Percentiles rank a stretch among this genome's conserved stretches.
phyloP scores from a whole-genome alignment of 2,797 vertebrate species.

The Morus bassanus region DNA sequence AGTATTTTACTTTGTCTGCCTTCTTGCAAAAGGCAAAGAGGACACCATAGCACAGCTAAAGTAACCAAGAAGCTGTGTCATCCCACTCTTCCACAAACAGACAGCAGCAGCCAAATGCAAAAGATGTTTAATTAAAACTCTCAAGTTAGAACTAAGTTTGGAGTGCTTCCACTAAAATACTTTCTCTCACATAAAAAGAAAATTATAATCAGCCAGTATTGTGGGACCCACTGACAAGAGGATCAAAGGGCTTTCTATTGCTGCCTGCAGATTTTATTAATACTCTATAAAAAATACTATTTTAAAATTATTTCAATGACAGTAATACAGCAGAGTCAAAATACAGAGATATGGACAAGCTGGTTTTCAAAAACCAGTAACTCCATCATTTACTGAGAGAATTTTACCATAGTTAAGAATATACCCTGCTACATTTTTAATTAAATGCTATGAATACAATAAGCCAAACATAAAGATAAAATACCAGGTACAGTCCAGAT shows the following conservation, averaged over 20 bases:
- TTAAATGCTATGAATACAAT: neutral
- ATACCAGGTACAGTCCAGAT: neutral
- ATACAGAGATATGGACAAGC: neutral
- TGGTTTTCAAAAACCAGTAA: neutral
- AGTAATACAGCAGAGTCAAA: neutral
- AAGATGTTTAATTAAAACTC: slow-evolving; percentile 27
- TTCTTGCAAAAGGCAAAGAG: neutral
- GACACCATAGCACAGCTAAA: neutral
- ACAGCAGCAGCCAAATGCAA: slow-evolving; percentile 3
- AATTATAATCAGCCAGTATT: slow-evolving; percentile 12
- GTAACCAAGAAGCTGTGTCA: neutral
- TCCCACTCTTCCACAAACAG: neutral
- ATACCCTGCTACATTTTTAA: neutral
- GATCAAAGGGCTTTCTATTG: neutral
- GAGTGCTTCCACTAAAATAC: slow-evolving; percentile 31
- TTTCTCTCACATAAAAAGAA: neutral
- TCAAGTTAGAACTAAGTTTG: slow-evolving; percentile 2
- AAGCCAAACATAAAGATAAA: neutral
- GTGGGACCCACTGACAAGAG: neutral
- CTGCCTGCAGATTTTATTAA: neutral
- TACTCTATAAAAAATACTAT: neutral
- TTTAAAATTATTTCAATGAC: neutral
- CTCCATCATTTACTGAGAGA: neutral
- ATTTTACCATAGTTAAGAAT: neutral
- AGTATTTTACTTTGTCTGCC: neutral